phyloP scores from a whole-genome alignment of 2,888 invertebrate genomes.

The Rhamnusium bicolor region DNA sequence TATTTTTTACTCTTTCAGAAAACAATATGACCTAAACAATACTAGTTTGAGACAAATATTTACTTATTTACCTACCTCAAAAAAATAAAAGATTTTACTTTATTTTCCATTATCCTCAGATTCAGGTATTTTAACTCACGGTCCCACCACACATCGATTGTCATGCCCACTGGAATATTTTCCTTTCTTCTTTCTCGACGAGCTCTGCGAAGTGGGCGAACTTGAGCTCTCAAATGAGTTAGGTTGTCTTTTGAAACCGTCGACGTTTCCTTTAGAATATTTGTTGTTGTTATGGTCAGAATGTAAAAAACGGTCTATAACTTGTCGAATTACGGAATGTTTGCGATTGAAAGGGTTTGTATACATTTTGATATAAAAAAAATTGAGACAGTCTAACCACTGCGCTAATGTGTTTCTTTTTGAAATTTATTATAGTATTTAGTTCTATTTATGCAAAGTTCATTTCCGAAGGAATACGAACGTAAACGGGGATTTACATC shows the following conservation, averaged over 20 bases:
- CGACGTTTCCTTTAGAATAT: background rate
- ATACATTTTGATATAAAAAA: constrained; percentile 72
- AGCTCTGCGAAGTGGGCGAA: background rate
- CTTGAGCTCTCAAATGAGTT: constrained; percentile 4
- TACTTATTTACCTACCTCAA: background rate
- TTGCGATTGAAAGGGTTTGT: constrained; percentile 82
- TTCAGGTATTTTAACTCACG: background rate
- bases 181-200: too few species aligned
- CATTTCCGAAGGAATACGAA: constrained; percentile 8
- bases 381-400: background rate
- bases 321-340: constrained; percentile 79
- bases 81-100: background rate
- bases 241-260: constrained; percentile 19
- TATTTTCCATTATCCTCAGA: background rate
- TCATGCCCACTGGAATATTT: constrained; percentile 13
- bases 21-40: too few species aligned
- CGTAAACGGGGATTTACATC: constrained; percentile 10
- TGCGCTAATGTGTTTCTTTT: background rate
- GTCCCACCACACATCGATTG: background rate
- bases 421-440: background rate
- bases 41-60: background rate
- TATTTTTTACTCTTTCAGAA: too few species aligned
- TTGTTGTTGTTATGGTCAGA: constrained; percentile 65
- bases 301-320: constrained; percentile 77
- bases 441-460: constrained; percentile 15